Evolutionary conservation across 2,888 invertebrate genomes (phyloP), one percentile per base, ranked within the genome.

Genomic region (Aspidapion aeneum): DNA sequence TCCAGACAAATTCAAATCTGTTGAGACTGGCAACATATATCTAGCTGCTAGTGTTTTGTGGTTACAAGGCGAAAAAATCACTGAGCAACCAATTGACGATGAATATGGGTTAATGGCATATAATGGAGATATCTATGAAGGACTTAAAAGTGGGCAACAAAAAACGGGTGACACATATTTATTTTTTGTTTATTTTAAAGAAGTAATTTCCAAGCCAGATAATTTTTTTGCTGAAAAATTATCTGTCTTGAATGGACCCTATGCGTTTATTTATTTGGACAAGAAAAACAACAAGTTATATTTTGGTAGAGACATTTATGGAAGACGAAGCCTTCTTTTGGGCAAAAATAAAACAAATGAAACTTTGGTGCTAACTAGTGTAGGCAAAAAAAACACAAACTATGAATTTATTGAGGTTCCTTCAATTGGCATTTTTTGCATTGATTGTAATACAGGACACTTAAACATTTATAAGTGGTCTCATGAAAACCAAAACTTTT

Each of bases 51-150:
- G 84, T 67, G 90, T 96, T 5, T 81, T 97, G 57, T 95, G 96
- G 91, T 89, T 93, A 79, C 93, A 96, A 81, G 96, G 96, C 1
- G 55, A 64, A 69, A 1, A 62, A 77, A 18, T 87, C 1, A 83
- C 84, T 1, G 70, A 73, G 22, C 97, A 97, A 77, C 97, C 97
- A 0, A 60, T 85, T 21, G 83, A 86, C 75, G 78, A 79, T 9
- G 76, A 83, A 49, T 82, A 84, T 20, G 88, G 90, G 67, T 76
- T 90, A 60, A 81, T 97, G 61, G 78, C 95, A 19, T 95, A 91
- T 83, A 97, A 97, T 82, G 97, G 96, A 21, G 96, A 98, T 80
- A 85, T 94, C 69, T 96, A 90, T 80, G 86, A 82, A 50, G 71
- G 73, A 35, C 5, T 7, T 35, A 35, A 35, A 35, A 12, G 5